Evolutionary conservation across 2,888 invertebrate genomes (phyloP).

Genomic region (Drosophila algonquin): DNA sequence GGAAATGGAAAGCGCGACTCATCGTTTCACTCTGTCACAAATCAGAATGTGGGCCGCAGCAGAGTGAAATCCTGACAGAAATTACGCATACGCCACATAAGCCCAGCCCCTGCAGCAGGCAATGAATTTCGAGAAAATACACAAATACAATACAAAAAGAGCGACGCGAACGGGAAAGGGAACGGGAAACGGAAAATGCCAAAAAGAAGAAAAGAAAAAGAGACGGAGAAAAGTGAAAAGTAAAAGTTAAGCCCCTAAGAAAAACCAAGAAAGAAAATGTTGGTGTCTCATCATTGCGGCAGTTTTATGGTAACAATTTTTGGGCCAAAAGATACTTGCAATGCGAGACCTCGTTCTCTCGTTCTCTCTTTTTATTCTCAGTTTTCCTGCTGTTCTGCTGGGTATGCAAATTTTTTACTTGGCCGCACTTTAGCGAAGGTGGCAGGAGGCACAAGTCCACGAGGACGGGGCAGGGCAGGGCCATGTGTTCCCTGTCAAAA

Average conservation of each 20-base stretch:
- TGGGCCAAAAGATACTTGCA: conserved; percentile 57
- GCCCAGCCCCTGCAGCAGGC: conserved; percentile 21
- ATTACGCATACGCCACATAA: conserved; percentile 35
- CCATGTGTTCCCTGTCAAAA: conserved; percentile 67
- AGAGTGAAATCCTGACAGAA: conserved; percentile 20
- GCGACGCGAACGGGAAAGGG: too few species aligned
- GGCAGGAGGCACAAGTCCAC: conserved; percentile 9
- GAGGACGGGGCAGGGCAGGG: conserved; percentile 8
- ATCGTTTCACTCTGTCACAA: conserved; percentile 40
- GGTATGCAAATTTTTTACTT: conserved; percentile 74
- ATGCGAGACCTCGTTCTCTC: conserved; percentile 5
- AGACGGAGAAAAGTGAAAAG: conserved; percentile 22
- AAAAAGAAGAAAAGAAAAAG: conserved; percentile 7
- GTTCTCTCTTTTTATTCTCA: conserved; percentile 16
- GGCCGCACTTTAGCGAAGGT: conserved; percentile 56
- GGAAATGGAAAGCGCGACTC: conserved; percentile 23
- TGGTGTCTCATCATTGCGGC: conserved; percentile 62
- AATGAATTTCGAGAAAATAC: conserved; percentile 14
- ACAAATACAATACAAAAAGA: conserved; percentile 9
- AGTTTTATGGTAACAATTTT: conserved; percentile 58
- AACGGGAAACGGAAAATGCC: too few species aligned
- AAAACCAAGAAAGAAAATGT: conserved; percentile 24
- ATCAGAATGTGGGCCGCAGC: conserved; percentile 21
- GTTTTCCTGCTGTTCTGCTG: conserved; percentile 47
- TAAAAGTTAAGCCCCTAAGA: conserved; percentile 44